A percentile compares a stretch with the other conserved stretches of the same genome.
These are phyloP conservation scores for Nyctibius bracteatus DNA, from an alignment of 2,113 vertebrate species.

Conservation along the genomic window DNA sequence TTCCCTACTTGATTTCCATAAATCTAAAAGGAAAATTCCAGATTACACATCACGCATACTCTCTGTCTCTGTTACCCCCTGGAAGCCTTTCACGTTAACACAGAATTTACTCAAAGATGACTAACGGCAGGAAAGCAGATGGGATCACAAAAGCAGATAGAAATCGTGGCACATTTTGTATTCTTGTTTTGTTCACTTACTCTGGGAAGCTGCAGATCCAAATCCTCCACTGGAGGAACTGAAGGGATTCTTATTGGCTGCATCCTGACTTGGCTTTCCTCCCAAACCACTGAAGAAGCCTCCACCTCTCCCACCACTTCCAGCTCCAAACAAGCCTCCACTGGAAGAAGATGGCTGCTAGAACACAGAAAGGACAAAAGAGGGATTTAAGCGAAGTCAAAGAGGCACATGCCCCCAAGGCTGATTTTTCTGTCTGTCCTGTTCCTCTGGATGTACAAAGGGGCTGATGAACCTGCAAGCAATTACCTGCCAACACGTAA, in stretches of 20 bases:
- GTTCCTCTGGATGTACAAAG: neutral
- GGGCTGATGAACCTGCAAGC: neutral
- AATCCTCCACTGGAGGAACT: constrained; percentile 74
- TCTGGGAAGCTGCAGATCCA: constrained; percentile 67
- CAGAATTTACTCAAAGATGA: neutral
- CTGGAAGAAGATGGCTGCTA: constrained; percentile 74
- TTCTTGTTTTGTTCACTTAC: constrained; percentile 67
- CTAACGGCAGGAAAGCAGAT: neutral
- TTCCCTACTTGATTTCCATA: neutral
- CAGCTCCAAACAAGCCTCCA: constrained; percentile 83
- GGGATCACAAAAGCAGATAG: neutral
- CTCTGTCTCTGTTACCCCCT: neutral
- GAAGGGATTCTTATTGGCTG: constrained; percentile 96
- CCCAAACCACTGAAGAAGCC: constrained; percentile 96
- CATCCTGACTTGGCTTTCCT: constrained; percentile 95
- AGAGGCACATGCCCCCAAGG: neutral
- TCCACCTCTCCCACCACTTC: constrained; percentile 66
- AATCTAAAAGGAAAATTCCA: neutral
- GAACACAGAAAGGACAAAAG: constrained; percentile 6
- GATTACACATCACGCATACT: neutral
- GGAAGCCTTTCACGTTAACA: neutral
- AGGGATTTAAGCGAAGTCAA: neutral
- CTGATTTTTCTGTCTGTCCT: neutral
- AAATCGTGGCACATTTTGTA: neutral
- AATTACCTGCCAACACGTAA: neutral